Evolutionary conservation across 2,113 vertebrate species (phyloP).

Genomic region (Phodopus roborovskii): DNA sequence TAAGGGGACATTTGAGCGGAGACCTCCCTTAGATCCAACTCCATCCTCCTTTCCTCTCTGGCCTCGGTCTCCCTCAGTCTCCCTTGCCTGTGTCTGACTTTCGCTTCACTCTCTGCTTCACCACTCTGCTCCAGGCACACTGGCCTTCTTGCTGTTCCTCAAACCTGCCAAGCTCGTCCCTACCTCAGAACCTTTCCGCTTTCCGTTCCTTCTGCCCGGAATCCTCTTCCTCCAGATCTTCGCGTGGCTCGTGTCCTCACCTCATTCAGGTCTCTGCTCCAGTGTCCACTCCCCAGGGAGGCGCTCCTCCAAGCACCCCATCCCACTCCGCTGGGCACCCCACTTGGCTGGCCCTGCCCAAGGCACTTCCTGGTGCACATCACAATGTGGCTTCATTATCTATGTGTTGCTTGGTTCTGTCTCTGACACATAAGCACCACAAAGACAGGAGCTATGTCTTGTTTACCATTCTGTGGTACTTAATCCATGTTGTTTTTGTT

Average conservation of each 20-base stretch:
- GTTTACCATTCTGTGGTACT: conserved; percentile 42
- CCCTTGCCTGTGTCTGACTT: conserved; percentile 69
- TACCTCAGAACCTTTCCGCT: conserved; percentile 82
- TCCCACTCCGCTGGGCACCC: background rate
- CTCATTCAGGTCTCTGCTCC: conserved; percentile 82
- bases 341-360: background rate
- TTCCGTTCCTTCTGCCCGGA: conserved; percentile 79
- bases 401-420: conserved; percentile 55
- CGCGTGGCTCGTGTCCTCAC: conserved; percentile 76
- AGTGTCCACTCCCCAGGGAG: conserved; percentile 71
- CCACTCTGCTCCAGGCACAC: conserved; percentile 81
- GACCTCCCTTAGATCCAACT: conserved; percentile 62
- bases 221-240: conserved; percentile 80
- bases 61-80: conserved; percentile 23
- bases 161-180: conserved; percentile 80
- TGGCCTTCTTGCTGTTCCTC: conserved; percentile 80
- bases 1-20: conserved; percentile 73
- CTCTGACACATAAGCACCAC: conserved; percentile 44
- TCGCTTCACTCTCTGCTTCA: conserved; percentile 76
- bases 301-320: conserved; percentile 46
- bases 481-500: conserved; percentile 23
- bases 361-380: conserved; percentile 29
- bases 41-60: background rate
- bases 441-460: conserved; percentile 63
- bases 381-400: conserved; percentile 38